Evolutionary conservation across 2,888 invertebrate genomes (phyloP).

Genomic region (Dysmachus trigonus): DNA sequence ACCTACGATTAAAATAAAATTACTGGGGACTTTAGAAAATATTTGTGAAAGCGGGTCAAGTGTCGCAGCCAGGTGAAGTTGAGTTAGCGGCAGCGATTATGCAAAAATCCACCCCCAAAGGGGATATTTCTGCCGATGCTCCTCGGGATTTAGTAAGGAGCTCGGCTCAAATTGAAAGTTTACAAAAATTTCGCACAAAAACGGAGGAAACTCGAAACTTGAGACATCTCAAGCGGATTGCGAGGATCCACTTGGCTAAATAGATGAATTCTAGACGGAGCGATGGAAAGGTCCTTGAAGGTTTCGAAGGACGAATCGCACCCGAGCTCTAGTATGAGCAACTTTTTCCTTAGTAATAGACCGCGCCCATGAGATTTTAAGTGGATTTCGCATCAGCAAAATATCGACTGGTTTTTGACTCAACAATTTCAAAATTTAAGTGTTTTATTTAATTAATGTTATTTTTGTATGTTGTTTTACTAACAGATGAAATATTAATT

Average conservation of each 20-base stretch:
- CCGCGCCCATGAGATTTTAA: background rate
- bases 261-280: background rate
- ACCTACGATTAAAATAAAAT: constrained; percentile 42
- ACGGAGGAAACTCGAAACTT: background rate
- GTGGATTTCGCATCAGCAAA: background rate
- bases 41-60: constrained; percentile 51
- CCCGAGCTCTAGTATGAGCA: background rate
- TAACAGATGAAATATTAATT: too few relatives aligned
- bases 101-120: constrained; percentile 3
- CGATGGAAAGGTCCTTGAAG: background rate
- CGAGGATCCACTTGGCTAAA: background rate
- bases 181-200: background rate
- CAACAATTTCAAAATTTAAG: too few relatives aligned
- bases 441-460: too few relatives aligned
- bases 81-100: constrained; percentile 40
- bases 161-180: background rate
- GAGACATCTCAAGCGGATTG: constrained; percentile 30
- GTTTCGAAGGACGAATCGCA: background rate
- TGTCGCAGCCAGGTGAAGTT: constrained; percentile 51
- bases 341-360: background rate
- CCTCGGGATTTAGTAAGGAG: background rate
- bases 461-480: too few relatives aligned
- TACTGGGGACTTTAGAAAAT: constrained; percentile 32
- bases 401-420: too few relatives aligned
- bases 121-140: constrained; percentile 1